Percentiles rank a stretch among this genome's conserved stretches.
Evolutionary conservation across 2,888 invertebrate genomes (phyloP).

Genomic region (Thymelicus acteon): DNA sequence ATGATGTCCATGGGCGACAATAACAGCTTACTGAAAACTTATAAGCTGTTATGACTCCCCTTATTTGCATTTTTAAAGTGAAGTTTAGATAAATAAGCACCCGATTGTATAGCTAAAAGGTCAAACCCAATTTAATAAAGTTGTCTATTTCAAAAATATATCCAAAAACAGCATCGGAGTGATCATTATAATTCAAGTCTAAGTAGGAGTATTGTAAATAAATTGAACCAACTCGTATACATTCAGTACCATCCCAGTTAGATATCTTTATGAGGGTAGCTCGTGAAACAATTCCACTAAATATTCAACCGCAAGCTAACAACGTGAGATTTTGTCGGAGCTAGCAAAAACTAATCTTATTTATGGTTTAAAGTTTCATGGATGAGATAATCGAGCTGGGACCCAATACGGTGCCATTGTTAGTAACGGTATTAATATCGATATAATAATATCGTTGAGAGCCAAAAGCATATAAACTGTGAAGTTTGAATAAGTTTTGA

Average conservation of each 20-base stretch:
- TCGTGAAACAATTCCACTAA: slow-evolving; percentile 70
- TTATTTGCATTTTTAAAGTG: no score
- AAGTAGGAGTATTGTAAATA: slow-evolving; percentile 21
- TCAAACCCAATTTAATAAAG: no score
- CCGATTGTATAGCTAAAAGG: no score
- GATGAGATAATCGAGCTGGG: slow-evolving; percentile 22
- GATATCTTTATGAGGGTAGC: slow-evolving; percentile 58
- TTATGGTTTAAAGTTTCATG: slow-evolving; percentile 55
- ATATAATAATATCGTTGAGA: neutral
- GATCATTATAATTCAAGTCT: slow-evolving; percentile 10
- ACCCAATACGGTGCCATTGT: slow-evolving; percentile 15
- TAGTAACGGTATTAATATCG: slow-evolving; percentile 19
- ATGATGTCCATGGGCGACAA: no score
- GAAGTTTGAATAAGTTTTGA: neutral
- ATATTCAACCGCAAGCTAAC: slow-evolving; percentile 59
- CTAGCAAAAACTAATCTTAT: slow-evolving; percentile 68
- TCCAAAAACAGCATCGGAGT: neutral
- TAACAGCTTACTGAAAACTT: no score
- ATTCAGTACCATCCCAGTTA: slow-evolving; percentile 10
- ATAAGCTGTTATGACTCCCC: no score
- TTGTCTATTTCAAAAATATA: neutral
- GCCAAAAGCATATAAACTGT: slow-evolving; percentile 3
- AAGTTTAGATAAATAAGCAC: no score
- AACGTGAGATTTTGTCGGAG: slow-evolving; percentile 57
- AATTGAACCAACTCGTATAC: slow-evolving; percentile 18